phyloP scores from a whole-genome alignment of 2,888 invertebrate genomes.

The Parnassius smintheus region DNA sequence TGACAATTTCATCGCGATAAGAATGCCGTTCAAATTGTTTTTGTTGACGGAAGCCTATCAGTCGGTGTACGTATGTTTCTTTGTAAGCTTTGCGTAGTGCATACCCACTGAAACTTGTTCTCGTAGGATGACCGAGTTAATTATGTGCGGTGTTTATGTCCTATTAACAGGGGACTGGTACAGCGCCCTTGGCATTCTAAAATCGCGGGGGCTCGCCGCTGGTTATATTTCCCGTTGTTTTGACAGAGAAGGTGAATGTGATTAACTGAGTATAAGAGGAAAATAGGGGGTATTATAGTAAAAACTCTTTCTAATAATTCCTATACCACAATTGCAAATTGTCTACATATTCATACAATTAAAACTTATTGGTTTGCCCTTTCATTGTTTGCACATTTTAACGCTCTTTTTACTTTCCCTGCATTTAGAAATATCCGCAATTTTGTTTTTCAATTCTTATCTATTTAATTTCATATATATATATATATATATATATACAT shows the following conservation, averaged over 20 bases:
- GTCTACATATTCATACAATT: too few relatives aligned
- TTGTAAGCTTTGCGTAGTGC: slow-evolving; percentile 8
- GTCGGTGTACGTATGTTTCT: slow-evolving; percentile 2
- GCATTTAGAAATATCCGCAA: too few relatives aligned
- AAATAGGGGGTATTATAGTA: too few relatives aligned
- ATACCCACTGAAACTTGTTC: slow-evolving; percentile 13
- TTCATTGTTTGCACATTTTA: too few relatives aligned
- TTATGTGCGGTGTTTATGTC: slow-evolving; percentile 32
- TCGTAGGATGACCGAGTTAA: slow-evolving; percentile 21
- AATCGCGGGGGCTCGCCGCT: slow-evolving; percentile 36
- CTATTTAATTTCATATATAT: too few relatives aligned
- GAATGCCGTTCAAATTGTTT: slow-evolving; percentile 14
- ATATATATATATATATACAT: too few relatives aligned
- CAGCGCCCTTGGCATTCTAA: slow-evolving; percentile 37
- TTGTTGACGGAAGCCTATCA: slow-evolving; percentile 24
- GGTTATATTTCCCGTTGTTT: slow-evolving; percentile 18
- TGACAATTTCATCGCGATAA: slow-evolving; percentile 8
- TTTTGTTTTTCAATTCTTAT: too few relatives aligned
- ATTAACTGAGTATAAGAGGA: too few relatives aligned
- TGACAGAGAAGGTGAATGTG: slow-evolving; percentile 12
- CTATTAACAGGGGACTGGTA: slow-evolving; percentile 29
- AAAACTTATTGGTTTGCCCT: too few relatives aligned
- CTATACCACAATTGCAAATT: too few relatives aligned
- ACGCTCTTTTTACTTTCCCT: neutral
- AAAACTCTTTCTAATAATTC: too few relatives aligned